Evolutionary conservation across 2,888 invertebrate species (phyloP), one percentile per base, ranked within the genome.

Genomic region (Nineta flava): DNA sequence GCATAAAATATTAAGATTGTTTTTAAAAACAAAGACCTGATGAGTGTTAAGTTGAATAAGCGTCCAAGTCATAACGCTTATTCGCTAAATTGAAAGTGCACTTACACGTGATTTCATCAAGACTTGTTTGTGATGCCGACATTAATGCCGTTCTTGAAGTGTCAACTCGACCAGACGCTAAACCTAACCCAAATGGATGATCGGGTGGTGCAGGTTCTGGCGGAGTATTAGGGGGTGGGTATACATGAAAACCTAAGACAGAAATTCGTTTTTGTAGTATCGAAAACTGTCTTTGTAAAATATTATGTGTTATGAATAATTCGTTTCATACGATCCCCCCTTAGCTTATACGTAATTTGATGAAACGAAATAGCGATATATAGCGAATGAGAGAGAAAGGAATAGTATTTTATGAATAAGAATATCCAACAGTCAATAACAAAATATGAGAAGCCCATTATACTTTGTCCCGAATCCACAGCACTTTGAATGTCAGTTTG

Each of bases 161-260:
- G 59, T 73, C 65, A 63, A 67, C 66, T 61, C 50, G 45, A 12
- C 46, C 46, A 32, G 38, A 46, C 21, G 46, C 50, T 38, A 45
- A 34, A 15, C 41, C 35, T n/a, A 63, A 59, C 49, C 63, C 63
- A 43, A 64, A 55, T 32, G 61, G 55, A 65, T 83, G 82, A 65
- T 86, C 86, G 51, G 86, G 86, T 47, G 87, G 87, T 51, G 87
- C 86, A 45, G 87, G 87, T 66, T 87, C 87, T 38, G 87, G 87
- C 46, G 87, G 87, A 54, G 87, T 87, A 59, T 83, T 84, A 49
- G 86, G 85, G 53, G 83, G 85, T 55, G 87, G 86, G 66, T 85
- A 87, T 53, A 85, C 86, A 68, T 84, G 83, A 67, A 86, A 84
- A 62, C 83, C 84, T 82, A 63, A 50, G 57, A 55, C 42, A 40